Conservation (phyloP, 2,797 vertebrate species). For the Phoebastria nigripes region DNA sequence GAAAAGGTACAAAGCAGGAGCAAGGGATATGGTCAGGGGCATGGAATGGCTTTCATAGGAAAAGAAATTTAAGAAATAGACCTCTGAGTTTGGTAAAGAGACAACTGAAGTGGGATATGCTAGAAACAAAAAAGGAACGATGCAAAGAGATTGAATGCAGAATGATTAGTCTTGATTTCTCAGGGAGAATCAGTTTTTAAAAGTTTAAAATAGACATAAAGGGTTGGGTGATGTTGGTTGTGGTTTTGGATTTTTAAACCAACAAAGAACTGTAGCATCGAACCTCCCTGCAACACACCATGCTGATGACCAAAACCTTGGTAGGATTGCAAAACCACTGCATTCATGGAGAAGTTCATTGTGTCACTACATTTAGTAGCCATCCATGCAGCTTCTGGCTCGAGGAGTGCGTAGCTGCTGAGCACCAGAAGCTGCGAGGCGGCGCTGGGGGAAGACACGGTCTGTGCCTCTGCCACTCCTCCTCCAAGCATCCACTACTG, state of each 20-base stretch:
- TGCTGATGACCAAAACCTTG: neutral
- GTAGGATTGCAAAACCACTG: neutral
- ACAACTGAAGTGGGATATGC: neutral
- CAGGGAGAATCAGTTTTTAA: neutral
- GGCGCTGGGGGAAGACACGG: rapidly evolving
- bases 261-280: neutral
- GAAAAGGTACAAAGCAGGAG: neutral
- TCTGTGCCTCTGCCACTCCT: neutral
- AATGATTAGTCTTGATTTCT: neutral
- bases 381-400: neutral
- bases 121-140: neutral
- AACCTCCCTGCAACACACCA: neutral
- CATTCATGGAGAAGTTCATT: neutral
- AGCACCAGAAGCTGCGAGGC: neutral
- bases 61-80: neutral
- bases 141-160: neutral
- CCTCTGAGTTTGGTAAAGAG: neutral
- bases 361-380: neutral
- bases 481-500: neutral
- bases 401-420: neutral
- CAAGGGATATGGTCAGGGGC: neutral
- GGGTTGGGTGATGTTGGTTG: neutral
- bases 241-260: neutral
- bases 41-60: neutral
- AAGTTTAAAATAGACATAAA: neutral